Evolutionary conservation across 2,797 vertebrate genomes (phyloP).

Genomic region (Paedocypris micromegethes): DNA sequence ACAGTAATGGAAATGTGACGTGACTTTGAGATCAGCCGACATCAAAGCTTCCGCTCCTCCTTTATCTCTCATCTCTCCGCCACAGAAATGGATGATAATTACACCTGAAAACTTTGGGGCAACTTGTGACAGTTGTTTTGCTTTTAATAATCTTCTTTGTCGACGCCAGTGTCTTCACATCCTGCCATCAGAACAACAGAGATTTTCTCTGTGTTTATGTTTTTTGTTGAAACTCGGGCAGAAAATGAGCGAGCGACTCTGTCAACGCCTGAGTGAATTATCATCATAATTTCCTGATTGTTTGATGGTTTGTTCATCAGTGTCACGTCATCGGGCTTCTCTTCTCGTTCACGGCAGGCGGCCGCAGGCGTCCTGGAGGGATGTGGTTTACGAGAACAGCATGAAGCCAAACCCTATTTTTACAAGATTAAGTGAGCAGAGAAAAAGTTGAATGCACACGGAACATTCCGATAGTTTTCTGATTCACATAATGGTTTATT

Average conservation of each 20-base stretch:
- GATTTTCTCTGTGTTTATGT: not conserved
- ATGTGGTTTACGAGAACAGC: slow-evolving; percentile 16
- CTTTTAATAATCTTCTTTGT: slow-evolving; percentile 20
- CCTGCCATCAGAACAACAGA: too few relatives aligned
- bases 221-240: slow-evolving; percentile 5
- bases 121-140: slow-evolving; percentile 1
- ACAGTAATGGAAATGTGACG: slow-evolving; percentile 21
- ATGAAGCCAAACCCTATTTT: not conserved
- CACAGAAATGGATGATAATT: slow-evolving; percentile 34
- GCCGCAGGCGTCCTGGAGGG: slow-evolving; percentile 38
- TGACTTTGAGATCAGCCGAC: slow-evolving; percentile 15
- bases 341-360: slow-evolving; percentile 18
- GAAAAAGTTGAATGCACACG: not conserved
- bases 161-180: slow-evolving; percentile 3
- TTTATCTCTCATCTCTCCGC: not conserved
- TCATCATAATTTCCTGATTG: slow-evolving; percentile 11
- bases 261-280: slow-evolving; percentile 14
- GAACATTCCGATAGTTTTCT: slow-evolving; percentile 4
- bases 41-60: slow-evolving; percentile 31
- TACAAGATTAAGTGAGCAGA: not conserved
- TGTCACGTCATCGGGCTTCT: not conserved
- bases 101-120: slow-evolving; percentile 6
- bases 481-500: not conserved
- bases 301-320: slow-evolving; percentile 29
- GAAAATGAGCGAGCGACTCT: not conserved